Conservation (phyloP, 2,113 vertebrate genomes). For the Trogon surrucura region DNA sequence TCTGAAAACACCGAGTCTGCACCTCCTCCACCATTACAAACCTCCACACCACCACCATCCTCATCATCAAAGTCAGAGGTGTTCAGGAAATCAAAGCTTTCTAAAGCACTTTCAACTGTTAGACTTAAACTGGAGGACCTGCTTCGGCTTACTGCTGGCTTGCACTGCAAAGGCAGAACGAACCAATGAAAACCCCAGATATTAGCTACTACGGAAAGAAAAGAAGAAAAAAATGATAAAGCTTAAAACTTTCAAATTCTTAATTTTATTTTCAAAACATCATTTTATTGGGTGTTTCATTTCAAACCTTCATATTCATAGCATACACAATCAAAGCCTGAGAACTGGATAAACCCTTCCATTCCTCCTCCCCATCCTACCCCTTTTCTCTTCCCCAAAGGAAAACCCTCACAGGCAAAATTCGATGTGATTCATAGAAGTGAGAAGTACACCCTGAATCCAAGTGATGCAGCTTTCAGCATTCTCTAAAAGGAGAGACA, state of each 20-base stretch:
- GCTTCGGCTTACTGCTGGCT: conserved; percentile 88
- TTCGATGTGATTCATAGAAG: neutral
- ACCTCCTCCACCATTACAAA: conserved; percentile 75
- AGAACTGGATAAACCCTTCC: neutral
- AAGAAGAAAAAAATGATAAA: conserved; percentile 1
- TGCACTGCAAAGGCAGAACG: conserved; percentile 86
- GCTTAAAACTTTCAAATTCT: conserved; percentile 33
- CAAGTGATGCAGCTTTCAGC: neutral
- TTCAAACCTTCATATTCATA: conserved; percentile 66
- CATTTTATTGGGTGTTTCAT: conserved; percentile 58
- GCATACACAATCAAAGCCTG: conserved; percentile 18
- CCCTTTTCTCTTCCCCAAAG: neutral
- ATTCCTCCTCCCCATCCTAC: neutral
- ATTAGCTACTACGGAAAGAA: conserved; percentile 48
- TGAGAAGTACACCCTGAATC: neutral
- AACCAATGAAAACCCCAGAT: conserved; percentile 68
- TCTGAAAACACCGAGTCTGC: conserved; percentile 89
- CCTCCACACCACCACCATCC: conserved; percentile 85
- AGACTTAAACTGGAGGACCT: conserved; percentile 95
- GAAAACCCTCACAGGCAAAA: neutral
- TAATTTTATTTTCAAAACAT: conserved; percentile 59
- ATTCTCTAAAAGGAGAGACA: neutral
- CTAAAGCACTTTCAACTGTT: conserved; percentile 95
- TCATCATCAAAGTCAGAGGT: conserved; percentile 98
- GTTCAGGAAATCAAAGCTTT: conserved; percentile 99